Percentiles rank a stretch among this genome's conserved stretches.
Evolutionary conservation across 1,140 invertebrate genomes (phyloP).

Genomic region (Gonioctena quinquepunctata): DNA sequence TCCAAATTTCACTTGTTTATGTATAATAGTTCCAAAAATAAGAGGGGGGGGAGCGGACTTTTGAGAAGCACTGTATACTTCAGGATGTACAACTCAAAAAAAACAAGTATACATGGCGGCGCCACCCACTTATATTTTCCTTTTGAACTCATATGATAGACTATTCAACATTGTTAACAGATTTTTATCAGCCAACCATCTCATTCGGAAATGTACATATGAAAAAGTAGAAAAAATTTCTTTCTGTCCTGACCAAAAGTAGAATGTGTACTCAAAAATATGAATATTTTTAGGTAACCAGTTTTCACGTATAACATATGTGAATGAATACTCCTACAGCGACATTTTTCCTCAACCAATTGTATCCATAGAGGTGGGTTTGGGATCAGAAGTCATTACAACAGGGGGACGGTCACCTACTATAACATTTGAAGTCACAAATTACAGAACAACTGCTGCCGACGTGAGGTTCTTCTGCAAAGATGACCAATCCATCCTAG

Average conservation of each 20-base stretch:
- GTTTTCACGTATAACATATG: slow-evolving; percentile 12
- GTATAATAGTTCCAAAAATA: no score
- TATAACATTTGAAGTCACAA: slow-evolving; percentile 19
- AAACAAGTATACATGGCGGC: no score
- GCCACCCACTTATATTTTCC: no score
- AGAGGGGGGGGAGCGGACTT: no score
- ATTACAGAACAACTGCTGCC: not conserved
- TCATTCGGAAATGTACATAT: no score
- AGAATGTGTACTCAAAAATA: not conserved
- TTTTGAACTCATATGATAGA: no score
- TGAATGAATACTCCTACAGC: not conserved
- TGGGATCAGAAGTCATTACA: not conserved
- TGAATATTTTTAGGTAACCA: slow-evolving; percentile 14
- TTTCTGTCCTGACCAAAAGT: no score
- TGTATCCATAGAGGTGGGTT: slow-evolving; percentile 3
- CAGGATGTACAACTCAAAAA: no score
- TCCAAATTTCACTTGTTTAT: no score
- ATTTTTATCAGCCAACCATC: no score
- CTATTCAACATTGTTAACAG: no score
- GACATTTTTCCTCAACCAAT: slow-evolving; percentile 11
- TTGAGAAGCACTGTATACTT: no score
- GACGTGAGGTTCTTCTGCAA: slow-evolving; percentile 1
- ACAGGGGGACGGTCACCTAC: not conserved
- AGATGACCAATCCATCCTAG: slow-evolving; percentile 10
- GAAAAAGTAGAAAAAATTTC: not conserved